Evolutionary conservation across 2,797 vertebrate species (phyloP).

Genomic region (Harpagifer antarcticus): DNA sequence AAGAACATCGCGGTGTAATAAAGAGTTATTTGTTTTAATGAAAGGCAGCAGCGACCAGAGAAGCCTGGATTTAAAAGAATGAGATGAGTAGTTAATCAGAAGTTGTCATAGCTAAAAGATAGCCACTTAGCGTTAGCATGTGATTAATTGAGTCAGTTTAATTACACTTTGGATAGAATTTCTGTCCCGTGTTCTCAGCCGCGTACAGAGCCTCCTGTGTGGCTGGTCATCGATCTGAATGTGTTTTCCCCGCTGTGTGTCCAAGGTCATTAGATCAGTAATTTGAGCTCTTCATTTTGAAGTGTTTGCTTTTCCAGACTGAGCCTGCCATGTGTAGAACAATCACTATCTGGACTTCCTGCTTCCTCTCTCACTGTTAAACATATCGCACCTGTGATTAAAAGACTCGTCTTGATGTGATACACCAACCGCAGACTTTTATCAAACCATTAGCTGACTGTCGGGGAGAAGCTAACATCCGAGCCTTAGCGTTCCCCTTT

Average conservation of each 20-base stretch:
- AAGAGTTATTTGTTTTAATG: too few species aligned
- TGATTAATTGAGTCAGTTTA: not conserved
- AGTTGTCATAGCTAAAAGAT: too few species aligned
- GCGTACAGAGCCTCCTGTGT: conserved; percentile 61
- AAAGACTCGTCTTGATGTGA: not conserved
- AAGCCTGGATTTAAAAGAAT: too few species aligned
- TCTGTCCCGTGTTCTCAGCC: conserved; percentile 42
- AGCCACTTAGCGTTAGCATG: too few species aligned
- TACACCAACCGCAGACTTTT: not conserved
- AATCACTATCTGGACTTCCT: conserved; percentile 63
- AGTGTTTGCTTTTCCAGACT: conserved; percentile 84
- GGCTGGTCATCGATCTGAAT: conserved; percentile 72
- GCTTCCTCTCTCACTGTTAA: conserved; percentile 26
- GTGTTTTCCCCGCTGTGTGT: conserved; percentile 68
- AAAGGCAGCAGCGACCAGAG: too few species aligned
- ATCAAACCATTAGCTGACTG: conserved; percentile 11
- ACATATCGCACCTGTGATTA: conserved; percentile 4
- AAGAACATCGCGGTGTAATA: too few species aligned
- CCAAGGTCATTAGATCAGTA: conserved; percentile 77
- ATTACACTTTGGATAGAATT: conserved; percentile 3
- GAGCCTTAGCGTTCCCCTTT: not conserved
- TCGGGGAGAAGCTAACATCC: not conserved
- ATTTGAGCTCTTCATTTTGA: conserved; percentile 85
- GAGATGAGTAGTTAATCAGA: too few species aligned
- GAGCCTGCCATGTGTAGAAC: conserved; percentile 72